These are phyloP conservation scores for Hippocampus guttulatus DNA, from an alignment of 2,113 vertebrate species.

Conservation along the genomic window DNA sequence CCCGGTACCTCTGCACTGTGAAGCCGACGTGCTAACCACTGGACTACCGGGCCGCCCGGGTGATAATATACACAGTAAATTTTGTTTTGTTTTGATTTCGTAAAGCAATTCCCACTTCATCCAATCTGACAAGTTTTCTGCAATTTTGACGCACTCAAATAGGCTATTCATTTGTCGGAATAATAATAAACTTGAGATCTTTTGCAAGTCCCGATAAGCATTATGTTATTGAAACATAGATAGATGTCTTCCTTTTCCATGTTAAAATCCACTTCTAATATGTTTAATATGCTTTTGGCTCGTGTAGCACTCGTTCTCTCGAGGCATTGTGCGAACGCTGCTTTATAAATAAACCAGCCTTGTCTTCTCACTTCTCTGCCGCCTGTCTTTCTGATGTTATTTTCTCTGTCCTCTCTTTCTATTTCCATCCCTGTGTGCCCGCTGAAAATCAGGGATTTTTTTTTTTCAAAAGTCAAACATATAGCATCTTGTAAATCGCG, in stretches of 20 bases:
- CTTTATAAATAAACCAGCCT: constrained; percentile 5
- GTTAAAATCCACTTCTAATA: neutral
- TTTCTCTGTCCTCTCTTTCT: constrained; percentile 2
- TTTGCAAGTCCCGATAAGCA: neutral
- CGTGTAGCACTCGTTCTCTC: neutral
- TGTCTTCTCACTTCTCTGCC: constrained; percentile 4
- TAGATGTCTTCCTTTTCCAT: neutral
- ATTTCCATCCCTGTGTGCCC: neutral
- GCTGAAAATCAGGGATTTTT: neutral
- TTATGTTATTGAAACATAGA: neutral
- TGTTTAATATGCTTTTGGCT: neutral
- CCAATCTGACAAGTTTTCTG: too few species aligned
- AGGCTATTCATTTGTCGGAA: too few species aligned
- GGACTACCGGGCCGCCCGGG: too few species aligned
- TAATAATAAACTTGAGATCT: too few species aligned
- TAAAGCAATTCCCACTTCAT: too few species aligned
- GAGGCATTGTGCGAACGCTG: neutral
- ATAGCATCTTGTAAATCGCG: neutral
- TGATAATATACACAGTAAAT: too few species aligned
- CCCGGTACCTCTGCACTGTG: too few species aligned
- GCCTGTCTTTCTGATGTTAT: constrained; percentile 7
- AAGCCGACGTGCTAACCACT: too few species aligned
- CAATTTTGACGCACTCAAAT: too few species aligned
- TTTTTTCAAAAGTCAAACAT: neutral
- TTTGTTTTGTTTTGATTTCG: too few species aligned